Percentiles rank a stretch among this genome's conserved stretches.
Evolutionary conservation across 2,888 invertebrate genomes (phyloP).

Genomic region (Xanthia togata): DNA sequence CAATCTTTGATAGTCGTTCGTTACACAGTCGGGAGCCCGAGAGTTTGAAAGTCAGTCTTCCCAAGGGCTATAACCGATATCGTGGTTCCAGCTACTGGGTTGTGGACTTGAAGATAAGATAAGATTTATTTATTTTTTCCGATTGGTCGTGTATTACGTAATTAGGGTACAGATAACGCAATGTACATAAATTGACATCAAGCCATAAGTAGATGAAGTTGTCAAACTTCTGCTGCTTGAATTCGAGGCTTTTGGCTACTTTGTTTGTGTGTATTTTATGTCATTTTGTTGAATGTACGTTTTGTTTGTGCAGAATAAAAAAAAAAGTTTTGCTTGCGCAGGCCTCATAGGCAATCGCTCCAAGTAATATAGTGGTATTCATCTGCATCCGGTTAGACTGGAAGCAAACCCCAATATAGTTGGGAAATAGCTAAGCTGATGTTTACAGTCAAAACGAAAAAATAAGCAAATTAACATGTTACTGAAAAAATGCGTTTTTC

Average conservation of each 20-base stretch:
- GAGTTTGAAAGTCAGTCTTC: neutral
- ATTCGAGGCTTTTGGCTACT: no score
- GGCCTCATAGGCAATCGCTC: neutral
- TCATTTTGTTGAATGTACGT: no score
- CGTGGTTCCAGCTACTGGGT: neutral
- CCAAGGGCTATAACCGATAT: neutral
- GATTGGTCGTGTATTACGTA: no score
- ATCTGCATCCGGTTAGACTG: neutral
- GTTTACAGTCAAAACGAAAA: neutral
- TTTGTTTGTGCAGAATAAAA: no score
- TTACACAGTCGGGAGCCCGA: neutral
- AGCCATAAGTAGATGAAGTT: no score
- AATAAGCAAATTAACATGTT: neutral
- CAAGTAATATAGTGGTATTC: no score
- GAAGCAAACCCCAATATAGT: neutral
- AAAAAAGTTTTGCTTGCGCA: no score
- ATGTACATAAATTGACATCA: no score
- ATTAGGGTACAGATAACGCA: no score
- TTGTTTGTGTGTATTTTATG: no score
- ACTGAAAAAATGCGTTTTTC: neutral
- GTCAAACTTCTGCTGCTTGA: no score
- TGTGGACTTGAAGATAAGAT: neutral
- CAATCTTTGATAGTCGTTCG: neutral
- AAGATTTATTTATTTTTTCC: neutral
- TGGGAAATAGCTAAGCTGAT: neutral